These are phyloP conservation scores for Capra hircus DNA, from an alignment of 2,113 vertebrate species.

Conservation along the genomic window DNA sequence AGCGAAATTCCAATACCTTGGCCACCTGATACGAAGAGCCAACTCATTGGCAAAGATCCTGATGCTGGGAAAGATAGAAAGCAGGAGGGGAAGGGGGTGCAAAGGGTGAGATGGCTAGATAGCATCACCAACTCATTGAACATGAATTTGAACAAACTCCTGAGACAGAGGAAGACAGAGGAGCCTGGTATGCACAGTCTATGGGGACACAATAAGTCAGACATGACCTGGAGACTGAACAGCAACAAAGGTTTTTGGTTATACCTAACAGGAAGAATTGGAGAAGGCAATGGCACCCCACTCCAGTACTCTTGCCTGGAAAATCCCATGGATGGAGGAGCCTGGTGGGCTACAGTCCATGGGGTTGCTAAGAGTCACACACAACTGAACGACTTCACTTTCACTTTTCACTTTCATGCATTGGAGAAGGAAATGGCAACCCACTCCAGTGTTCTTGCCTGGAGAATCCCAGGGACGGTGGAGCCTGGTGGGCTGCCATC, in stretches of 20 bases:
- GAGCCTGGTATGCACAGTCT: background rate
- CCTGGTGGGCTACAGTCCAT: too few relatives aligned
- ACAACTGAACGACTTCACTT: too few relatives aligned
- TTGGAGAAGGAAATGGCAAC: too few relatives aligned
- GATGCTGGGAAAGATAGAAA: background rate
- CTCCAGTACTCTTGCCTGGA: too few relatives aligned
- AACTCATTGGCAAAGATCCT: background rate
- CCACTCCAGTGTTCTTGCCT: too few relatives aligned
- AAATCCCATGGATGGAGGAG: too few relatives aligned
- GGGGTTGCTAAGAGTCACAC: too few relatives aligned
- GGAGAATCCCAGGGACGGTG: fast-evolving
- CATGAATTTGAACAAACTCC: background rate
- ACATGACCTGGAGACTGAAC: background rate
- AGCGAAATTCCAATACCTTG: background rate
- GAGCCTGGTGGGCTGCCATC: too few relatives aligned
- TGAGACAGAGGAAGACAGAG: background rate
- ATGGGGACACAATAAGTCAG: background rate
- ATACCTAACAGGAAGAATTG: background rate
- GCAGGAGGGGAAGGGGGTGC: background rate
- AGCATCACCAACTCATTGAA: background rate
- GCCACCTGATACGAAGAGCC: background rate
- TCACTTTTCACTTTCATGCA: too few relatives aligned
- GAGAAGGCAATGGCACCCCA: too few relatives aligned
- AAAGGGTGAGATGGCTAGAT: background rate
- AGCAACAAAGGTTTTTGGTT: background rate